Base-by-base conservation (phyloP, 2,888 invertebrate genomes). In the Copidosoma aretas region DNA sequence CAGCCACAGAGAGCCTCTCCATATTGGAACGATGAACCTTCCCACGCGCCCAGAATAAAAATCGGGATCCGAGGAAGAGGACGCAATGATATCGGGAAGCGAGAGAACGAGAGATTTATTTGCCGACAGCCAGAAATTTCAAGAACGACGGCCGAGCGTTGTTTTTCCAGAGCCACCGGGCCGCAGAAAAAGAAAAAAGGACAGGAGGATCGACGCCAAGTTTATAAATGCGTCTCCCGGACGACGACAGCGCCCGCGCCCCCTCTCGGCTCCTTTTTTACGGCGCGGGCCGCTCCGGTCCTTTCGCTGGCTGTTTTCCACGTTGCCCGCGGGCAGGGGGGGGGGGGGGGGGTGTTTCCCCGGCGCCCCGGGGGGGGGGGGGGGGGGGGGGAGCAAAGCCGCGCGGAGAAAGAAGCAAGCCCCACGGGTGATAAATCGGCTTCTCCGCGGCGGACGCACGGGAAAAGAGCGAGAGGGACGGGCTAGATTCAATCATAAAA, bases 401-500 rank as follows among this genome's bases (percentile, higher is more conserved):
- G n/a, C 43, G 12, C 8, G 12, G 43, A 46, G 43, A 46, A 46
- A 46, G 43, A 46, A 17, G 15, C n/a, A n/a, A n/a, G n/a, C n/a
- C 41, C 43, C 43, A 41, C 25, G 64, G 67, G 67, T 70, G 62
- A 70, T 70, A 70, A 70, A 70, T 70, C 64, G 70, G 63, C 58
- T 70, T 46, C 60, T 60, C n/a, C n/a, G n/a, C n/a, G n/a, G 58
- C 52, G 52, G 17, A 12, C 41, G 22, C 57, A 41, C 21, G 60
- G 8, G 32, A 32, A 32, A 32, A 32, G 32, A 32, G 32, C n/a
- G n/a, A 32, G 32, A 8, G 32, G 32, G 32, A 8, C 8, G 32
- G 32, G 32, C 64, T 59, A 59, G 67, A 67, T 61, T 71, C 67
- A 61, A 71, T 67, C 64, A 67, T 71, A 71, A 71, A 71, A 71